Evolutionary conservation across 2,888 invertebrate species (phyloP).

Genomic region (Mechanitis mazaeus): DNA sequence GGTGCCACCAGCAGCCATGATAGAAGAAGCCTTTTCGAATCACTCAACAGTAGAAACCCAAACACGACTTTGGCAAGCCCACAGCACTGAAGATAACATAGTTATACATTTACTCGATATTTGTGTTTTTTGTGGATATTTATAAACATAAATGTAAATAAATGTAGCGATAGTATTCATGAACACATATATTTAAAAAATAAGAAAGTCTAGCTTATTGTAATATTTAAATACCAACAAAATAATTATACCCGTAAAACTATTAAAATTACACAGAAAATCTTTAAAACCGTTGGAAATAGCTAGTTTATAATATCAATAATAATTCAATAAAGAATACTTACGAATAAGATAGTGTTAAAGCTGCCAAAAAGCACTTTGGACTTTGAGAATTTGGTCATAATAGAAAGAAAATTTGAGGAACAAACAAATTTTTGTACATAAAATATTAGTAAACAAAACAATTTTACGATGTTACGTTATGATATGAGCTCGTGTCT

Average conservation of each 20-base stretch:
- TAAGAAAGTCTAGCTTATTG: no score
- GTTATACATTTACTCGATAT: not conserved
- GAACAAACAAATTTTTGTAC: constrained; percentile 15
- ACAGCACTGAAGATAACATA: constrained; percentile 74
- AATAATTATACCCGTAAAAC: no score
- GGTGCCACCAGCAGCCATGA: constrained; percentile 82
- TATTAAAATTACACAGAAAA: no score
- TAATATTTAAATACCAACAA: no score
- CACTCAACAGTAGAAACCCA: constrained; percentile 84
- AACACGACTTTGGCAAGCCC: constrained; percentile 83
- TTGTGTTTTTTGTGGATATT: no score
- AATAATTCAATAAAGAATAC: constrained; percentile 37
- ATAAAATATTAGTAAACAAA: constrained; percentile 21
- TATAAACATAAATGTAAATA: no score
- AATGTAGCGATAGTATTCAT: no score
- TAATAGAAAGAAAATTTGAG: constrained; percentile 40
- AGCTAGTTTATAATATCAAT: no score
- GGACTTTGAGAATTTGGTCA: constrained; percentile 71
- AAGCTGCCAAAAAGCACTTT: constrained; percentile 81
- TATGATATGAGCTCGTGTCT: constrained; percentile 34
- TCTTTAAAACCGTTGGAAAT: no score
- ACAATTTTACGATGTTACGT: no score
- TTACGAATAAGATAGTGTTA: constrained; percentile 81
- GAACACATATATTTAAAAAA: no score
- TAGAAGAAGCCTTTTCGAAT: constrained; percentile 82